phyloP scores from a whole-genome alignment of 2,888 invertebrate genomes.

The Spilarctia lutea region DNA sequence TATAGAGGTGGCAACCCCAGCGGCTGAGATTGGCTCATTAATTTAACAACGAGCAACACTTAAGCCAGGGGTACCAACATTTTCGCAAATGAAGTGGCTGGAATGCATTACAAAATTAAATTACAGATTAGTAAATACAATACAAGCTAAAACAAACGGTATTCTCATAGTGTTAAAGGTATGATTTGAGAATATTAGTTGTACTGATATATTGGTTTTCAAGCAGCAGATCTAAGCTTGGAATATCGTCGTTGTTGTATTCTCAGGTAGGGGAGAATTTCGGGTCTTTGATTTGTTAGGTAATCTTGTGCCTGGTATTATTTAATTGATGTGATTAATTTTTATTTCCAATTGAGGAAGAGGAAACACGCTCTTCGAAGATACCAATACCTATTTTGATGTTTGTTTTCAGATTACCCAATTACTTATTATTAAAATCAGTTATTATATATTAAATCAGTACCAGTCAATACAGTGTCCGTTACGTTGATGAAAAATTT shows the following conservation, averaged over 20 bases:
- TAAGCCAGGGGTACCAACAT: conserved; percentile 83
- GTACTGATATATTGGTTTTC: conserved; percentile 38
- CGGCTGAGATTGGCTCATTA: conserved; percentile 84
- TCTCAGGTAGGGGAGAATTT: conserved; percentile 63
- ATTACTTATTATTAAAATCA: no score
- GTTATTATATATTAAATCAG: no score
- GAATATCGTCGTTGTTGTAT: conserved; percentile 73
- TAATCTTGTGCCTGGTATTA: conserved; percentile 69
- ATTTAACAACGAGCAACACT: conserved; percentile 86
- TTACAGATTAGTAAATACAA: conserved; percentile 28
- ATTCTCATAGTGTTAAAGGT: conserved; percentile 37
- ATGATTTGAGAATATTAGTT: neutral
- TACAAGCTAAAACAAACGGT: conserved; percentile 24
- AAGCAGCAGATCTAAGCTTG: conserved; percentile 59
- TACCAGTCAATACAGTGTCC: neutral
- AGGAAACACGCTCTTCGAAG: neutral
- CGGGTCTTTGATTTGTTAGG: conserved; percentile 75
- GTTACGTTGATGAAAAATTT: neutral
- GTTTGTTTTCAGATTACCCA: no score
- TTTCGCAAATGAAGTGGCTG: conserved; percentile 84
- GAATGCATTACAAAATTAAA: conserved; percentile 62
- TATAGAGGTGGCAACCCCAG: conserved; percentile 78
- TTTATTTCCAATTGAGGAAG: conserved; percentile 32
- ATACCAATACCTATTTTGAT: neutral
- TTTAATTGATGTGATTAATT: conserved; percentile 63